phyloP scores from a whole-genome alignment of 2,888 invertebrate genomes.

The Eupithecia insigniata region DNA sequence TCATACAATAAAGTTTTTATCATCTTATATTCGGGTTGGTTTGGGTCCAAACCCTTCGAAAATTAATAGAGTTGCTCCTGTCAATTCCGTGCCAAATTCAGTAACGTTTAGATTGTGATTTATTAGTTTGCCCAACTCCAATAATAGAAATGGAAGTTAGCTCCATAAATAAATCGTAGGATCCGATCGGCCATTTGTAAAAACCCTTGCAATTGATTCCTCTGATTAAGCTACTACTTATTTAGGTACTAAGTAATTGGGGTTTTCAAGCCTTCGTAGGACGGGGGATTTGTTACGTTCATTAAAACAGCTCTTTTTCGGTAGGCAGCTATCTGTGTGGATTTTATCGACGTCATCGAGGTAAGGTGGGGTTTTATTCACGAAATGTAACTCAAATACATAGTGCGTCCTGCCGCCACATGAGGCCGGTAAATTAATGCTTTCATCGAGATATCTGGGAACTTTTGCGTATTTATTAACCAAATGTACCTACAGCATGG shows the following conservation, averaged over 20 bases:
- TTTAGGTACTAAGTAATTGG: constrained; percentile 27
- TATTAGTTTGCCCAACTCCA: constrained; percentile 49
- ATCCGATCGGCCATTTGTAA: constrained; percentile 35
- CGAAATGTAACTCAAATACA: neutral
- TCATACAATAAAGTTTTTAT: constrained; percentile 29
- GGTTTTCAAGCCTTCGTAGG: neutral
- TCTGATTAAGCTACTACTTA: constrained; percentile 31
- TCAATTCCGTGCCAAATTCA: constrained; percentile 42
- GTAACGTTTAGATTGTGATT: constrained; percentile 52
- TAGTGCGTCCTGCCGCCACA: too few species aligned
- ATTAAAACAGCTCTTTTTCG: neutral
- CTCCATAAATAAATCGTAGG: constrained; percentile 36
- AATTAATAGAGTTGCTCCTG: constrained; percentile 42
- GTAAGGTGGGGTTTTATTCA: neutral
- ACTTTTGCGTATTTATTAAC: neutral
- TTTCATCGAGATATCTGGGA: neutral
- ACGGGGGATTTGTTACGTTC: constrained; percentile 1
- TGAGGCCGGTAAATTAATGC: too few species aligned
- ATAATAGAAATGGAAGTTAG: constrained; percentile 43
- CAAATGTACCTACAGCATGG: neutral
- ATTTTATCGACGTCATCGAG: neutral
- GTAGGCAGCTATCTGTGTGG: neutral
- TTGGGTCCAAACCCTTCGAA: constrained; percentile 27
- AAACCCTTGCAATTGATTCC: constrained; percentile 41
- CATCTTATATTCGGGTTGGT: constrained; percentile 20